Percentiles rank a stretch among this genome's conserved stretches.
Conservation (phyloP, 2,888 invertebrate genomes). For the Aspidiotus destructor region DNA sequence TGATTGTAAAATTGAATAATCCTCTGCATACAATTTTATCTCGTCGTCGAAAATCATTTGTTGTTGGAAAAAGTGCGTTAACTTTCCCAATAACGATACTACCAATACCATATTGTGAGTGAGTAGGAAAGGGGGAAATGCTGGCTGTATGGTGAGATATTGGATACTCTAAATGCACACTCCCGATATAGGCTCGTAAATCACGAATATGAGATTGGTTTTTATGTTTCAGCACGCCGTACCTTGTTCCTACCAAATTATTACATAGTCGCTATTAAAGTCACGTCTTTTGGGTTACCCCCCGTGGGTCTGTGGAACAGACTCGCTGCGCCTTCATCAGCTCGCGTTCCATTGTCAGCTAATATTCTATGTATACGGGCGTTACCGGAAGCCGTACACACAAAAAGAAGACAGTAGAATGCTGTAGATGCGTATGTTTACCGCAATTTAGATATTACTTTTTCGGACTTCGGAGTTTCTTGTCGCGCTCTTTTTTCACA, state of each 20-base stretch:
- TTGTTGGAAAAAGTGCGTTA: too few species aligned
- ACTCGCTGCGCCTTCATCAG: slow-evolving; percentile 20
- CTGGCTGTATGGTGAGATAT: too few species aligned
- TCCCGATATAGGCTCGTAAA: slow-evolving; percentile 14
- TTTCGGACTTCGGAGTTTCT: background rate
- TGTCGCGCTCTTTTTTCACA: too few species aligned
- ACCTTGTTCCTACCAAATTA: slow-evolving; percentile 28
- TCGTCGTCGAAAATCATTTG: too few species aligned
- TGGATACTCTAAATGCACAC: too few species aligned
- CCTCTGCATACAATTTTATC: too few species aligned
- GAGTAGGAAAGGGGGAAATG: too few species aligned
- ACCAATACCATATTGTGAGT: too few species aligned
- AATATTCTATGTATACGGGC: slow-evolving; percentile 12
- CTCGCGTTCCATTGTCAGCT: background rate
- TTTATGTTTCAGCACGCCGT: slow-evolving; percentile 27
- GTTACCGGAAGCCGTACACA: slow-evolving; percentile 29
- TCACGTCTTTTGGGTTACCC: slow-evolving; percentile 30
- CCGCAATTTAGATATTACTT: background rate
- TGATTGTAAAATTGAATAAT: too few species aligned
- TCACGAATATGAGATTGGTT: slow-evolving; percentile 26
- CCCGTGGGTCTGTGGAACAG: slow-evolving; percentile 3
- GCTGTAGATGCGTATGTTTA: background rate
- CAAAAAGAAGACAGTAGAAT: background rate
- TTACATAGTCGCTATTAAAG: slow-evolving; percentile 29
- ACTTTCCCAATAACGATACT: too few species aligned